phyloP scores from a whole-genome alignment of 1,140 invertebrate genomes.

The Lysiphlebus fabarum region DNA sequence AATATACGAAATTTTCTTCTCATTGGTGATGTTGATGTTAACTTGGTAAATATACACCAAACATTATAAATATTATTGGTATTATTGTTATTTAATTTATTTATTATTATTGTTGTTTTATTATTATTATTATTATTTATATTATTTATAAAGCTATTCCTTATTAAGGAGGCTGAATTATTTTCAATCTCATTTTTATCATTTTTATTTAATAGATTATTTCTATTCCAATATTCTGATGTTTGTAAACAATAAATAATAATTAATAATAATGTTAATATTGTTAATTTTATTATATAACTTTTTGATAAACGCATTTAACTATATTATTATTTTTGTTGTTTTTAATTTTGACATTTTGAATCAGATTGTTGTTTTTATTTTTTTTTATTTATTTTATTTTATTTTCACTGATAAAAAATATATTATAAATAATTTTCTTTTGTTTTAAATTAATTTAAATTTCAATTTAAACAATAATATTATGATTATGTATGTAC shows the following conservation, averaged over 20 bases:
- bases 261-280: conserved; percentile 36
- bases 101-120: conserved; percentile 1
- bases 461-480: too few species aligned
- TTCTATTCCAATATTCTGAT: conserved; percentile 31
- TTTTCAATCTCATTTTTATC: conserved; percentile 23
- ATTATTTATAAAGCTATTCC: not conserved
- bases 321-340: conserved; percentile 20
- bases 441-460: too few species aligned
- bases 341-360: too few species aligned
- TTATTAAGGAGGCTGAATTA: conserved; percentile 29
- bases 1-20: conserved; percentile 61
- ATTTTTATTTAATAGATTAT: conserved; percentile 22
- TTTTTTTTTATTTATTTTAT: too few species aligned
- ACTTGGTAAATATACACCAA: conserved; percentile 62
- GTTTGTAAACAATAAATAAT: conserved; percentile 44
- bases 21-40: conserved; percentile 59
- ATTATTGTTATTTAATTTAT: not conserved
- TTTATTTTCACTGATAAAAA: too few species aligned
- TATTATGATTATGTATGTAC: too few species aligned
- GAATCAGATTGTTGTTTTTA: too few species aligned
- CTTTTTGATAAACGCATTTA: conserved; percentile 51
- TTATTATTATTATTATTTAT: not conserved
- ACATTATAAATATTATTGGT: conserved; percentile 44
- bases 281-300: conserved; percentile 37
- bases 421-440: too few species aligned